phyloP scores from a whole-genome alignment of 2,888 invertebrate genomes.

The Agriotes lineatus region DNA sequence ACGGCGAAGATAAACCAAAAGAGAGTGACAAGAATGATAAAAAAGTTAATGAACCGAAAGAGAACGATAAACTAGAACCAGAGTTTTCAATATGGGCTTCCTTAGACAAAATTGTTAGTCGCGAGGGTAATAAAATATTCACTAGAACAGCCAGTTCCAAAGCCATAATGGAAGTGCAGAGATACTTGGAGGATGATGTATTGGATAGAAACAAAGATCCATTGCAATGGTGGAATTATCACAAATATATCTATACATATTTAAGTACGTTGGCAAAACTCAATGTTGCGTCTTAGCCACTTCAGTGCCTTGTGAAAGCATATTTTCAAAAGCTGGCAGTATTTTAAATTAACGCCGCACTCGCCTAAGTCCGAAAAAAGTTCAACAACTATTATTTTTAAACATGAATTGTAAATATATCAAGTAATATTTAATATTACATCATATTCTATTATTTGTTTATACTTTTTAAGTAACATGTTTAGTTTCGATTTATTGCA shows the following conservation, averaged over 20 bases:
- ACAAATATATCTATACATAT: neutral
- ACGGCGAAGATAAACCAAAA: too few relatives aligned
- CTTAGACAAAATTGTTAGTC: constrained; percentile 29
- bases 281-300: neutral
- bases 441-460: too few relatives aligned
- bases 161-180: constrained; percentile 27
- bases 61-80: too few relatives aligned
- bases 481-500: too few relatives aligned
- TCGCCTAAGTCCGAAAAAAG: neutral
- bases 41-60: too few relatives aligned
- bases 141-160: neutral
- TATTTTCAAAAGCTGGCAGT: neutral
- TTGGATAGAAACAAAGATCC: neutral
- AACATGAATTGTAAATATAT: too few relatives aligned
- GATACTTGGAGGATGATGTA: constrained; percentile 25
- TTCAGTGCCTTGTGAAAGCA: neutral
- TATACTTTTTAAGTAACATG: too few relatives aligned
- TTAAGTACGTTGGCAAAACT: neutral
- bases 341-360: too few relatives aligned
- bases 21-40: too few relatives aligned
- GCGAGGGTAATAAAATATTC: too few relatives aligned
- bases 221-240: neutral
- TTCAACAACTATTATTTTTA: too few relatives aligned
- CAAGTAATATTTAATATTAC: too few relatives aligned
- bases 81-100: constrained; percentile 3